Evolutionary conservation across 2,113 vertebrate genomes (phyloP).

Genomic region (Lagopus leucura): DNA sequence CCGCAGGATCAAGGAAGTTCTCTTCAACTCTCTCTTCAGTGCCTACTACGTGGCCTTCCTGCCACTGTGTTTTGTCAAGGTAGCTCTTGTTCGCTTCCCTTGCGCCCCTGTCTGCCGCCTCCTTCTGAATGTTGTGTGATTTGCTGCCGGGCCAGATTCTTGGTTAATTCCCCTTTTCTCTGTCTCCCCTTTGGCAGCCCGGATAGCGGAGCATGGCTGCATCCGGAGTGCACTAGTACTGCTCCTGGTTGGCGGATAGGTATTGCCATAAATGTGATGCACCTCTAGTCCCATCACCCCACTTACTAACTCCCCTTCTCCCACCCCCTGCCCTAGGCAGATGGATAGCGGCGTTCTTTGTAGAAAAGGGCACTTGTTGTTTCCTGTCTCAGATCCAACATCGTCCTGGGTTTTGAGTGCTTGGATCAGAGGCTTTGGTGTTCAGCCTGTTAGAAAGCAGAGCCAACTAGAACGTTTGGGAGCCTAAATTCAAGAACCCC

Average conservation of each 20-base stretch:
- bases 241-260: slow-evolving; percentile 83
- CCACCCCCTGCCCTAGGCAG: slow-evolving; percentile 27
- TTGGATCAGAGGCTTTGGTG: slow-evolving; percentile 42
- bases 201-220: slow-evolving; percentile 83
- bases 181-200: slow-evolving; percentile 86
- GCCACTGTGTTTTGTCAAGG: slow-evolving; percentile 98
- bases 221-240: slow-evolving; percentile 80
- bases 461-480: slow-evolving; percentile 24
- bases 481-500: slow-evolving; percentile 9
- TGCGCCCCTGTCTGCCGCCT: not conserved
- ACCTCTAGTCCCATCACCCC: slow-evolving; percentile 70
- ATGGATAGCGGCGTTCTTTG: slow-evolving; percentile 29
- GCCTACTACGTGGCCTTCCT: slow-evolving; percentile 98
- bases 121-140: slow-evolving; percentile 59
- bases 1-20: slow-evolving; percentile 97
- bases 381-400: not conserved
- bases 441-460: not conserved
- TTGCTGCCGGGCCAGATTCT: slow-evolving; percentile 60
- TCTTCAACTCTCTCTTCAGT: slow-evolving; percentile 99
- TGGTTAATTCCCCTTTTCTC: slow-evolving; percentile 84
- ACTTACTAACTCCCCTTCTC: slow-evolving; percentile 67
- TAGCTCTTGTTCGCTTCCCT: slow-evolving; percentile 62
- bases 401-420: not conserved
- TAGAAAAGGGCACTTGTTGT: slow-evolving; percentile 9
- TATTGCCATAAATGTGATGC: slow-evolving; percentile 81